Evolutionary conservation across 2,797 vertebrate species (phyloP), one percentile per base, ranked within the genome.

Genomic region (Heteromormyrus szaboi): DNA sequence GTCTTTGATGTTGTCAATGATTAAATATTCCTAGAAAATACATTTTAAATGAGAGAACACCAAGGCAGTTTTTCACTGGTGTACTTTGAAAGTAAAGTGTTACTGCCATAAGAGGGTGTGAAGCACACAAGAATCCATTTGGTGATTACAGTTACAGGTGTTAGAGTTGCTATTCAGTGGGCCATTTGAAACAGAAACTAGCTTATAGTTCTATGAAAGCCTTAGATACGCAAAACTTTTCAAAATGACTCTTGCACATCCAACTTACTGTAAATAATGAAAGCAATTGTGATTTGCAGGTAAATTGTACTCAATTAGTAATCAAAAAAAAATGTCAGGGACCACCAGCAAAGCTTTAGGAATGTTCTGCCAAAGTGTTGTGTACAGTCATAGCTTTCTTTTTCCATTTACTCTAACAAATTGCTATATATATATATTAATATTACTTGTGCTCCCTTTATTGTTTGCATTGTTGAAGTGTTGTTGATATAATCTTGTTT

Each of bases 291-390:
- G 90, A 89, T 90, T 89, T 90, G 85, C 90, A 89, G 89, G 33
- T 72, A 33, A 88, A 87, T 41, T 50, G 65, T 89, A 90, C 37
- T 37, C 37, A 37, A 37, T 37, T 37, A 93, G 90, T 92, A 94
- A 93, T 92, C 92, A 93, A n/a, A n/a, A n/a, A n/a, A n/a, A n/a
- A 90, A 90, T 89, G 92, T 94, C 93, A 90, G 91, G 92, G 90
- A 93, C 88, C 93, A 93, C 90, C 91, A 92, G 92, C 91, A 88
- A 92, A 95, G 94, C 93, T 95, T 95, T 95, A 94, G 93, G 89
- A 92, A 91, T 91, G 92, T 92, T 94, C 92, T 95, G 94, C 95
- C 94, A 95, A 95, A 95, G 95, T 93, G 83, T 79, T 91, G 90
- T 90, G 90, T 93, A 91, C 89, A 90, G 90, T 92, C 33, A 56